Evolutionary conservation across 2,888 invertebrate genomes (phyloP).

Genomic region (Megamerina dolium): DNA sequence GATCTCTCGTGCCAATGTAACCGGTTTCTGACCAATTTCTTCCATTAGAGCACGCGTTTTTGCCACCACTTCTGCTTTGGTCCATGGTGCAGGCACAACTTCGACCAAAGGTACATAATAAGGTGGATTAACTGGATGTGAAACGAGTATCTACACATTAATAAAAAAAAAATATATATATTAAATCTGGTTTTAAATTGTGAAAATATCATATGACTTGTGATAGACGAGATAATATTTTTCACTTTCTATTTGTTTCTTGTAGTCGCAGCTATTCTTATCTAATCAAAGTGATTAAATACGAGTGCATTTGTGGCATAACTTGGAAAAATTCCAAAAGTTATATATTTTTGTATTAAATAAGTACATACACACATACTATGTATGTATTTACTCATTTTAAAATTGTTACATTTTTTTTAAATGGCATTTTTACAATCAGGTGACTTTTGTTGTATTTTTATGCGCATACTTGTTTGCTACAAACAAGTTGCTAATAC

Average conservation of each 20-base stretch:
- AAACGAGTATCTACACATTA: conserved; percentile 53
- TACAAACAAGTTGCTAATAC: neutral
- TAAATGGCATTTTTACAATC: no score
- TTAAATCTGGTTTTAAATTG: neutral
- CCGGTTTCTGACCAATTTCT: conserved; percentile 88
- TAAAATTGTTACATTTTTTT: no score
- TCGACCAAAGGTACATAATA: conserved; percentile 94
- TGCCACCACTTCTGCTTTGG: conserved; percentile 66
- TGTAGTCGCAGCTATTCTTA: neutral
- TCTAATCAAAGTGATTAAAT: neutral
- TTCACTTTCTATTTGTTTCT: no score
- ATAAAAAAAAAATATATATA: conserved; percentile 1
- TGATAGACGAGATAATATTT: neutral
- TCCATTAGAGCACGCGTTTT: conserved; percentile 72
- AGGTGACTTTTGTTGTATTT: neutral
- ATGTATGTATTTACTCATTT: no score
- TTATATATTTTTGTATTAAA: neutral
- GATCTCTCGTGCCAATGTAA: conserved; percentile 77
- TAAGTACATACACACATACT: neutral
- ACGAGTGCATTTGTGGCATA: neutral
- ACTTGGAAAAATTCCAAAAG: neutral
- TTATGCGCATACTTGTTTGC: neutral
- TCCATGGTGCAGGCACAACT: conserved; percentile 92
- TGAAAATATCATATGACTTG: neutral
- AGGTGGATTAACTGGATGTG: conserved; percentile 95